A percentile compares a stretch with the other conserved stretches of the same genome.
phyloP scores from a whole-genome alignment of 1,140 invertebrate genomes.

The Agraylea sexmaculata region DNA sequence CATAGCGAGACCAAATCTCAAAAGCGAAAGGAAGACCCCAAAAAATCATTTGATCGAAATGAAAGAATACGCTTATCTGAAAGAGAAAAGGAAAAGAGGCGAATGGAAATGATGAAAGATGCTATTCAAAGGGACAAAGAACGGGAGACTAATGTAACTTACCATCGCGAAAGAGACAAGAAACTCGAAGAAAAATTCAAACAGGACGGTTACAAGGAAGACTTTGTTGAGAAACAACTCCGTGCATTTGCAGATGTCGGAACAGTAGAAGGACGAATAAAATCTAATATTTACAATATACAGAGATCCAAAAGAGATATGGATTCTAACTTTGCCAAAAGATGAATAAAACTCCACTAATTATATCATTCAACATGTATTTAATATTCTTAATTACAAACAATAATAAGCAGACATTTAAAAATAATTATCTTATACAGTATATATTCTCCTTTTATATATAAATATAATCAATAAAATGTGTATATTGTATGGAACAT shows the following conservation, averaged over 20 bases:
- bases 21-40: slow-evolving; percentile 12
- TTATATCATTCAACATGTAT: too few relatives aligned
- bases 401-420: too few relatives aligned
- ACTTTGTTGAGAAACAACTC: slow-evolving; percentile 52
- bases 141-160: slow-evolving; percentile 48
- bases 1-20: slow-evolving; percentile 20
- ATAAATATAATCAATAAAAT: too few relatives aligned
- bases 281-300: slow-evolving; percentile 70
- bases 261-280: slow-evolving; percentile 63
- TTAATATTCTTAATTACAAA: too few relatives aligned
- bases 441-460: too few relatives aligned
- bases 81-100: slow-evolving; percentile 56
- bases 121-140: slow-evolving; percentile 59
- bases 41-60: slow-evolving; percentile 26
- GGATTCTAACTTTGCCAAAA: slow-evolving; percentile 59
- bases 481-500: neutral
- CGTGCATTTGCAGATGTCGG: slow-evolving; percentile 49
- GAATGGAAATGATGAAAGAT: slow-evolving; percentile 75
- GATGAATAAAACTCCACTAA: too few relatives aligned
- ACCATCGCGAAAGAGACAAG: slow-evolving; percentile 50
- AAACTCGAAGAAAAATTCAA: slow-evolving; percentile 42
- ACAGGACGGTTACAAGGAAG: slow-evolving; percentile 31
- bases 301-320: slow-evolving; percentile 55
- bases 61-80: slow-evolving; percentile 41
- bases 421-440: too few relatives aligned